Base-by-base conservation (phyloP, 1,140 invertebrate species). In the Hyposmocoma kahamanoa region DNA sequence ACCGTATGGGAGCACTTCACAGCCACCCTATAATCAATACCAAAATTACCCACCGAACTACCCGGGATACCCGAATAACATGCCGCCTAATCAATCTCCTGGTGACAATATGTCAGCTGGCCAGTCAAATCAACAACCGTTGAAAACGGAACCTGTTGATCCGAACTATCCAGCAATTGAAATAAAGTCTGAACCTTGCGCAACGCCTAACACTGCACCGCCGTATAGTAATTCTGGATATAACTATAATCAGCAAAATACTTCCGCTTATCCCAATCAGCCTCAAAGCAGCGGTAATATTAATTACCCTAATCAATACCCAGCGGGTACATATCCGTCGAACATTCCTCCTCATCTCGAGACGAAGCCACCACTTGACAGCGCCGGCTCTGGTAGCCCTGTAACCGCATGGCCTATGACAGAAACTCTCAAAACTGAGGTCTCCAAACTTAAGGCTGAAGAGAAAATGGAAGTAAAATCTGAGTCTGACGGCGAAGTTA, bases 401-500 rank as follows among this genome's bases (percentile, higher is more conserved):
- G 62, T 83, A 6, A 76, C 77, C 22, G 67, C 80, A 1, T 84
- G 80, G 83, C 80, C 83, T 6, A 59, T 83, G 19, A 68, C 71
- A 28, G 78, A 81, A 50, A 69, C 75, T 18, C 51, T 87, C 8
- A 87, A 87, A 65, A 72, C 73, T 22, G 82, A 82, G 68, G 39
- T 82, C n/a, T 74, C 77, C 52, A 82, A 71, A 67, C 56, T 82
- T 15, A 84, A 84, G 71, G 47, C 60, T 22, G 80, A 83, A 62
- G 76, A 87, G 17, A 88, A 88, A 73, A 50, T 61, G 6, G 86
- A 85, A 62, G 67, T 79, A 10, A 87, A 87, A 61, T 83, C 82
- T 11, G 86, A 87, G 67, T 87, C 86, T 0, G 86, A 87, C 42
- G 81, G 77, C 3, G 86, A 87, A 62, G 75, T 87, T 1, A 87